Evolutionary conservation across 2,797 vertebrate species (phyloP).

Genomic region (Leucoraja ocellata): DNA sequence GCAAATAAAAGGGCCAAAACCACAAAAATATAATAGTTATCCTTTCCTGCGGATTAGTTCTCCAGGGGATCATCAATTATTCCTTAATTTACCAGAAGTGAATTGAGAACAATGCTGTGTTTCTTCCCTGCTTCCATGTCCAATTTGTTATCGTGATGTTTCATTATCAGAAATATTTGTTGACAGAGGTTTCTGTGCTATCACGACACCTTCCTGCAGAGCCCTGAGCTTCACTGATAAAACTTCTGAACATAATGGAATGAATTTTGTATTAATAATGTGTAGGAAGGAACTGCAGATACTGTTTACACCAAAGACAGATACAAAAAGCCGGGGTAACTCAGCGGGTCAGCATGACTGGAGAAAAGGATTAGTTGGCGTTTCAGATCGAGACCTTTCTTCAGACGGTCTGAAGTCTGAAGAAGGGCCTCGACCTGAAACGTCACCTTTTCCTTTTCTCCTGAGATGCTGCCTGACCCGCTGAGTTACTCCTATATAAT

Average conservation of each 20-base stretch:
- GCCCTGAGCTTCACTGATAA: background rate
- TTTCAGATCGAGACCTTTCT: no score
- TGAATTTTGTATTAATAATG: background rate
- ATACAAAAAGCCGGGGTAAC: no score
- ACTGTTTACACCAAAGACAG: no score
- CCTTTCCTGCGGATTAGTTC: background rate
- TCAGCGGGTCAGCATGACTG: no score
- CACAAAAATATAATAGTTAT: background rate
- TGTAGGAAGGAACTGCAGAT: no score
- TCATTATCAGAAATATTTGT: background rate
- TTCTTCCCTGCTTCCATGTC: slow-evolving; percentile 4
- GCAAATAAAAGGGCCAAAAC: slow-evolving; percentile 14
- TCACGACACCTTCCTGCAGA: background rate
- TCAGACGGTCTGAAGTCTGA: no score
- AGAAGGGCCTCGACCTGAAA: no score
- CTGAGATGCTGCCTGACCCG: no score
- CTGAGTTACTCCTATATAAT: no score
- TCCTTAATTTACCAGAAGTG: slow-evolving; percentile 4
- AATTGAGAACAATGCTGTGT: background rate
- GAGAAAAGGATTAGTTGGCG: no score
- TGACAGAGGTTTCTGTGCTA: background rate
- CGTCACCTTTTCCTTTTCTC: no score
- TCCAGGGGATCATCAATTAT: background rate
- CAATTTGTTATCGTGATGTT: background rate
- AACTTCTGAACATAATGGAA: background rate